Conservation (phyloP, 2,797 vertebrate genomes). For the Naso thynnoides region DNA sequence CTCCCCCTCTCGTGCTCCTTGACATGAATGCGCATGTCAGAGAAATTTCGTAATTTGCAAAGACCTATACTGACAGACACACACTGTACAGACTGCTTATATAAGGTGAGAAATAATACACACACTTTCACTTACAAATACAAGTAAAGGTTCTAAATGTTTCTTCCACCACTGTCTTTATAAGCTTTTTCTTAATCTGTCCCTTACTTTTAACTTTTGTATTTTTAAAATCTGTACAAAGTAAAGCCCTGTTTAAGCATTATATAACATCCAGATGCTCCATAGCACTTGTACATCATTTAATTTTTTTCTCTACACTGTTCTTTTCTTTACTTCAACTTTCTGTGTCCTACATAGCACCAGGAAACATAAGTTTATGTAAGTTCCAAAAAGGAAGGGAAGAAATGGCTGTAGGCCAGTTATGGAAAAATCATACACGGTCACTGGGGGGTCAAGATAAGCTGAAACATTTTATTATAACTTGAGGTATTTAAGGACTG, state of each 20-base stretch:
- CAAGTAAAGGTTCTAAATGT: no score
- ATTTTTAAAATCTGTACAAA: neutral
- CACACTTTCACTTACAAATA: no score
- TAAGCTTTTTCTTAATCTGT: neutral
- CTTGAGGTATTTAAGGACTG: neutral
- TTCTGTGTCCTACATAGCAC: constrained; percentile 35
- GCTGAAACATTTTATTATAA: constrained; percentile 39
- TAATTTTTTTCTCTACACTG: neutral
- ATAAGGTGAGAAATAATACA: no score
- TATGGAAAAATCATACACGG: constrained; percentile 34
- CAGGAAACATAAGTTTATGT: constrained; percentile 59
- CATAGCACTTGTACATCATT: neutral
- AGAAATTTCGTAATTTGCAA: no score
- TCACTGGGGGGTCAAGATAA: constrained; percentile 31
- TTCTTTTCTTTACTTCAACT: neutral
- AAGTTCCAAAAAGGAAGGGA: neutral
- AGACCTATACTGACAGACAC: no score
- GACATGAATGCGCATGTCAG: no score
- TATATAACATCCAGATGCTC: neutral
- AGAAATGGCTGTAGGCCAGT: constrained; percentile 40
- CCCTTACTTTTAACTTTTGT: neutral
- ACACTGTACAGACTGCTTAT: no score
- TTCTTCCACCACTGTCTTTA: no score
- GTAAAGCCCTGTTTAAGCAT: neutral
- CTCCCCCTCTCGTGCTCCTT: no score